Conservation (phyloP, 2,113 vertebrate species). For the Vombatus ursinus region DNA sequence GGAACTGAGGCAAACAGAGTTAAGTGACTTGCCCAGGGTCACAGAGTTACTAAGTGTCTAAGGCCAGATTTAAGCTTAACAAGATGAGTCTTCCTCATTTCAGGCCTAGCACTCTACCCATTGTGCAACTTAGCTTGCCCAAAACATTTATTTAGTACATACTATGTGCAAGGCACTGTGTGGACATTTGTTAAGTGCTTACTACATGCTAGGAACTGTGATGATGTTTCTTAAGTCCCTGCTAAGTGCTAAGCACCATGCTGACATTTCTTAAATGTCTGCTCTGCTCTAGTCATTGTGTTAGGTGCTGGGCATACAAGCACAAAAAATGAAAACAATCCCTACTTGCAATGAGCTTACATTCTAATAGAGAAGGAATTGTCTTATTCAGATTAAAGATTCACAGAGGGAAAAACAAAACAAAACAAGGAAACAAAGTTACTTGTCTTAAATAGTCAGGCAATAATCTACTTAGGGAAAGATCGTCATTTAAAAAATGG, state of each 20-base stretch:
- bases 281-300: too few species aligned
- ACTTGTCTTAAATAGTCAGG: background rate
- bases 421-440: background rate
- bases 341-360: background rate
- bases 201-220: background rate
- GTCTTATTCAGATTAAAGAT: background rate
- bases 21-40: background rate
- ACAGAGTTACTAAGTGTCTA: background rate
- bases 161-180: background rate
- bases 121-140: background rate
- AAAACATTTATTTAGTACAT: background rate
- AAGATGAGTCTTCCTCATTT: background rate
- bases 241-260: background rate
- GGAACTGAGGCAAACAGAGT: background rate
- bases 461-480: background rate
- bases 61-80: background rate
- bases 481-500: background rate
- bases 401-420: background rate
- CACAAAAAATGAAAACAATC: background rate
- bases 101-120: background rate
- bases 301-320: background rate
- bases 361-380: background rate
- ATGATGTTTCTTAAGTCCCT: background rate
- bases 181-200: background rate
- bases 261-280: background rate